phyloP scores from a whole-genome alignment of 2,113 vertebrate genomes.

The Globicephala melas region DNA sequence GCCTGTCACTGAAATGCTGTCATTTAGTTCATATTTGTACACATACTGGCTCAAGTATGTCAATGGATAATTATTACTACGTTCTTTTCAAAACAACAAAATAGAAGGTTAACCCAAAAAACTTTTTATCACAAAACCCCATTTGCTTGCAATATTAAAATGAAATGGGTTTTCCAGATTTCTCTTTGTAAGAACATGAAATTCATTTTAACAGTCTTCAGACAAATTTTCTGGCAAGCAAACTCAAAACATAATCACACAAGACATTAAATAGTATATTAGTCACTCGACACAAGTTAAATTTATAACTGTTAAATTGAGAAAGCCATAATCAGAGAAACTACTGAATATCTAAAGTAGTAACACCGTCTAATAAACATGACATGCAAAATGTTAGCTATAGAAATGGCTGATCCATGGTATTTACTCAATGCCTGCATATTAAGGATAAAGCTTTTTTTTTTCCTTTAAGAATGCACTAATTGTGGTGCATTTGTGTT shows the following conservation, averaged over 20 bases:
- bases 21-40: not conserved
- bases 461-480: slow-evolving; percentile 66
- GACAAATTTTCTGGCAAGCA: slow-evolving; percentile 63
- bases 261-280: slow-evolving; percentile 66
- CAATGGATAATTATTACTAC: not conserved
- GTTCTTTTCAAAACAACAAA: not conserved
- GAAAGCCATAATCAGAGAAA: slow-evolving; percentile 70
- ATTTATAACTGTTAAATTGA: slow-evolving; percentile 69
- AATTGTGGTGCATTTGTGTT: slow-evolving; percentile 65
- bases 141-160: slow-evolving; percentile 29
- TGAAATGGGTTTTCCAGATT: slow-evolving; percentile 42
- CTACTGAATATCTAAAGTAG: slow-evolving; percentile 70
- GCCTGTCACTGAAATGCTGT: not conserved
- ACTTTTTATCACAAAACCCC: not conserved
- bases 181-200: slow-evolving; percentile 56
- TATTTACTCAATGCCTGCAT: slow-evolving; percentile 73
- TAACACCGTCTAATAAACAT: slow-evolving; percentile 78
- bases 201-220: slow-evolving; percentile 51
- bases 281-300: slow-evolving; percentile 66
- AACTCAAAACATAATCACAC: slow-evolving; percentile 65
- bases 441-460: slow-evolving; percentile 64
- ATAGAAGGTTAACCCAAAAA: not conserved
- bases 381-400: slow-evolving; percentile 79
- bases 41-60: not conserved
- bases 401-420: slow-evolving; percentile 73